Evolutionary conservation across 2,113 vertebrate genomes (phyloP).

Genomic region (Leptodactylus fuscus): DNA sequence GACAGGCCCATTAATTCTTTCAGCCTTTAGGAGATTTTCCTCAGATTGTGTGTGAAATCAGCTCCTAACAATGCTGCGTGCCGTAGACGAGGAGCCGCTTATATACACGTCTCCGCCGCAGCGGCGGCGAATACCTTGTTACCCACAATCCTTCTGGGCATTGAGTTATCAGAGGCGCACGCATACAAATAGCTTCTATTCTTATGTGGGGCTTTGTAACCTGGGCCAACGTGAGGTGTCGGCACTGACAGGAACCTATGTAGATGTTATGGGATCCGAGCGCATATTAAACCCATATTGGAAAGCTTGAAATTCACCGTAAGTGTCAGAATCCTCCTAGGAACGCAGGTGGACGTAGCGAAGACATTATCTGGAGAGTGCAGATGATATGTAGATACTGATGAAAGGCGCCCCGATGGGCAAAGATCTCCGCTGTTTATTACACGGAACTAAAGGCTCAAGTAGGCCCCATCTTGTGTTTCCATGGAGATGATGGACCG

Average conservation of each 20-base stretch:
- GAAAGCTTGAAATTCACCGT: not conserved
- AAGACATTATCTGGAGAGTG: too few relatives aligned
- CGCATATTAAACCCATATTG: not conserved
- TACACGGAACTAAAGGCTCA: too few relatives aligned
- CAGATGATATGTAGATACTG: too few relatives aligned
- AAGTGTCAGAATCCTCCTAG: not conserved
- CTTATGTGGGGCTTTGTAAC: not conserved
- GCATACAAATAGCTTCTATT: not conserved
- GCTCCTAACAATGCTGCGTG: slow-evolving; percentile 44
- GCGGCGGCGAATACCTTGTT: not conserved
- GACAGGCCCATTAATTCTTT: slow-evolving; percentile 59
- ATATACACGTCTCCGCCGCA: slow-evolving; percentile 14
- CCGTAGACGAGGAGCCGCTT: not conserved
- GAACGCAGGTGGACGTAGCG: too few relatives aligned
- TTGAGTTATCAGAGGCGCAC: not conserved
- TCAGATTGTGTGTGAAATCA: slow-evolving; percentile 53
- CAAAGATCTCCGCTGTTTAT: too few relatives aligned
- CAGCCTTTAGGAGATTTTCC: slow-evolving; percentile 56
- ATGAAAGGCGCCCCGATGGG: too few relatives aligned
- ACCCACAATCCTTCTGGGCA: slow-evolving; percentile 32
- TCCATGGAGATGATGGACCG: too few relatives aligned
- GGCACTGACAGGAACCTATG: not conserved
- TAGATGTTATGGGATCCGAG: not conserved
- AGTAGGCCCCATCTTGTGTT: too few relatives aligned
- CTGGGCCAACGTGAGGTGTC: not conserved